These are phyloP conservation scores for Zaprionus nigranus DNA, from an alignment of 1,140 invertebrate species.

Conservation along the genomic window DNA sequence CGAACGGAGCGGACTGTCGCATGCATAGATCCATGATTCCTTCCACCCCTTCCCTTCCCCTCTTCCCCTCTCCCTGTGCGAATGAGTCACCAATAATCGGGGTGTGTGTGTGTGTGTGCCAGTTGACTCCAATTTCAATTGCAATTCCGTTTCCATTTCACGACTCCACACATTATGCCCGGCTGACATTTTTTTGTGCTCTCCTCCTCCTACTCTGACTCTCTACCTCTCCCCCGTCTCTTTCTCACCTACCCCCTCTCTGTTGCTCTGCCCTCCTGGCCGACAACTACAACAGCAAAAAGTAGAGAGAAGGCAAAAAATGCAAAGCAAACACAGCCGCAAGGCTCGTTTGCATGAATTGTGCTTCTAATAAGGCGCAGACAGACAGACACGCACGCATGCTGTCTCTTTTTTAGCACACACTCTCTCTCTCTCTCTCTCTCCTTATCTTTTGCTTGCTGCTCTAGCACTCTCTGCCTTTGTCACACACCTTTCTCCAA, in stretches of 20 bases:
- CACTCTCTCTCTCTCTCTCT: background rate
- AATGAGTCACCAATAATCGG: slow-evolving; percentile 64
- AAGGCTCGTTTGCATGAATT: slow-evolving; percentile 45
- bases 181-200: slow-evolving; percentile 21
- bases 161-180: slow-evolving; percentile 22
- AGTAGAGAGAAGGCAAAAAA: background rate
- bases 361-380: slow-evolving; percentile 34
- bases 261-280: slow-evolving; percentile 4
- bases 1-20: slow-evolving; percentile 33
- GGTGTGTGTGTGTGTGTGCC: slow-evolving; percentile 33
- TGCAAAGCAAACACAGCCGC: slow-evolving; percentile 42
- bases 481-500: background rate
- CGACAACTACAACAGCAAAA: slow-evolving; percentile 1
- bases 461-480: background rate
- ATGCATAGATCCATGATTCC: slow-evolving; percentile 41
- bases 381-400: background rate
- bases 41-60: slow-evolving; percentile 19
- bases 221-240: background rate
- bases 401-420: background rate
- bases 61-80: slow-evolving; percentile 17
- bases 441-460: background rate
- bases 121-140: slow-evolving; percentile 62
- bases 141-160: slow-evolving; percentile 31
- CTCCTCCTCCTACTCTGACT: background rate
- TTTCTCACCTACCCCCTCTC: background rate